These are phyloP conservation scores for Eurystomus gularis DNA, from an alignment of 2,113 vertebrate genomes.

Conservation along the genomic window DNA sequence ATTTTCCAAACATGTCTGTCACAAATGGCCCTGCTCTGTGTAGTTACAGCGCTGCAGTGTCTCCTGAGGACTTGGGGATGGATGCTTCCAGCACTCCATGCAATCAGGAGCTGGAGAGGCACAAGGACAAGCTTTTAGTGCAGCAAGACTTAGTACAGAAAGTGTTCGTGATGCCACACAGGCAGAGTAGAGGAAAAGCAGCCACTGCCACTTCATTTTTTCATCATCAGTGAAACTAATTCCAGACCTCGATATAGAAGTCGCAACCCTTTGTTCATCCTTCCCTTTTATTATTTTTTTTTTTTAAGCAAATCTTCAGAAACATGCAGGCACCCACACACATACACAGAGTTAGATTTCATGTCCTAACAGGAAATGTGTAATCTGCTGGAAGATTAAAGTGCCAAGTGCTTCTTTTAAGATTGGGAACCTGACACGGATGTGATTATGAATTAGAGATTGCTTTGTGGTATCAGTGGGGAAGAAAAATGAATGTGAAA, in stretches of 20 bases:
- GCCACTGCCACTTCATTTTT: not conserved
- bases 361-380: conserved; percentile 59
- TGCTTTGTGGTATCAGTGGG: conserved; percentile 35
- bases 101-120: accelerated
- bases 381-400: conserved; percentile 57
- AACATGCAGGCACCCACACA: not conserved
- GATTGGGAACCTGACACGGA: conserved; percentile 47
- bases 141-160: not conserved
- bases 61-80: not conserved
- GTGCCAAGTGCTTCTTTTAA: conserved; percentile 35
- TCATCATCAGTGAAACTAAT: not conserved
- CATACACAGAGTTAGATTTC: conserved; percentile 16
- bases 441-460: conserved; percentile 55
- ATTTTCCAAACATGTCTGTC: not conserved
- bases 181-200: not conserved
- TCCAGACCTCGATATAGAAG: not conserved
- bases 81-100: not conserved
- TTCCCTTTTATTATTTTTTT: not conserved
- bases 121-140: not conserved
- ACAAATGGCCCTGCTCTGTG: not conserved
- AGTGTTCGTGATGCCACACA: not conserved
- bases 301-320: not conserved
- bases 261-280: not conserved
- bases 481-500: not conserved
- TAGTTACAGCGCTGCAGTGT: not conserved